Evolutionary conservation across 2,797 vertebrate species (phyloP), one percentile per base, ranked within the genome.

Genomic region (Labeo calbasu): DNA sequence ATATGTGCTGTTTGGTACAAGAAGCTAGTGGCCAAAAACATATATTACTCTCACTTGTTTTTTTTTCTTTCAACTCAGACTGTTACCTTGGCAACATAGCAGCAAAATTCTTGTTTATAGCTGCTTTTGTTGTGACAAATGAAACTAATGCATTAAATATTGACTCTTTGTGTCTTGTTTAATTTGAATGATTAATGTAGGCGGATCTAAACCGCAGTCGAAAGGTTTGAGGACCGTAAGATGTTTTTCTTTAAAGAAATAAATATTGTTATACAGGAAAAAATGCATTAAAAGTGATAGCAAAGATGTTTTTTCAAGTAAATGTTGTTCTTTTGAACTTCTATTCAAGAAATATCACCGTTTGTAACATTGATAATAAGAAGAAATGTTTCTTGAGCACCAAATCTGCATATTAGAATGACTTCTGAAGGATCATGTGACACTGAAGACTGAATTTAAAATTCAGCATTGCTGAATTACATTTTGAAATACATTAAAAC

Each of bases 121-220:
- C 40, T 48, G 76, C 36, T 77, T 77, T 78, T 78, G 43, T 50
- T 78, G n/a, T 48, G 43, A 63, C 57, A 78, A 78, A 78, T 63
- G 3, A 78, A 78, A 63, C 40, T 8, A 17, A 5, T 28, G 76
- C 57, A 63, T 48, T 63, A 48, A 78, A 63, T 48, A 78, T 78
- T 78, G 57, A 50, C 23, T 48, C 8, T 48, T 10, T 43, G 32
- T 28, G 40, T 78, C 43, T 50, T 43, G 4, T 77, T 77, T 46
- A 17, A 55, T 75, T 75, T 36, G 11, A 53, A 55, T 53, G 71
- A 75, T 36, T 55, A 21, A 5, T 75, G 17, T 36, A 75, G 19
- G 71, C 13, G 71, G 11, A 32, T 32, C 17, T 32, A 36, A 53
- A 55, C 11, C 36, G 55, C 25, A 32, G 1, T 13, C 21, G 17